Evolutionary conservation across 1,140 invertebrate species (phyloP), one percentile per base, ranked within the genome.

Genomic region (Lepidotrigona ventralis): DNA sequence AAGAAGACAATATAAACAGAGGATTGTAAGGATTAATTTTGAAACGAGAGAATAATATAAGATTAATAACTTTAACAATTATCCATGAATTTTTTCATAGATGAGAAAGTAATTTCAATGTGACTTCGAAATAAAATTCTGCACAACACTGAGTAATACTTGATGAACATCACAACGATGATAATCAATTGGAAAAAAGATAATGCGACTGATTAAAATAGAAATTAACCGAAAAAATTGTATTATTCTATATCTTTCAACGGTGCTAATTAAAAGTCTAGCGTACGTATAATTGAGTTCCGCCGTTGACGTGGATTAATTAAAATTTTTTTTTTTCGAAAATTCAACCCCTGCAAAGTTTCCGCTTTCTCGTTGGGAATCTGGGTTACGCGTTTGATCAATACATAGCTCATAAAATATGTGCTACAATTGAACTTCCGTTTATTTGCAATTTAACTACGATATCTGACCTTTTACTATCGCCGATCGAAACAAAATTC

Each of bases 371-470:
- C 51, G n/a, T 69, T 70, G 9, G 54, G 46, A 60, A 82, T 82
- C 63, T 82, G 26, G 81, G 81, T 82, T 77, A 77, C 74, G 39
- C 26, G 64, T 68, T 60, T 64, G 74, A 82, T 82, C 81, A 60
- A 82, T 82, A 78, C 81, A 21, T 12, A 46, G 39, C 64, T 46
- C 46, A 82, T 78, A 58, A 82, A 82, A 82, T 76, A 75, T 56
- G 73, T 39, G 26, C 39, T 17, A n/a, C 33, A 69, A 77, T 76
- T 15, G 39, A 76, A 77, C 63, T 68, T 51, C n/a, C 33, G 19
- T 69, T 76, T 73, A 46, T 46, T 73, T 33, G 23, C 26, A 21
- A 54, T 71, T 63, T 21, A 81, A 51, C 23, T 19, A 51, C 23
- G 11, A 53, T 33, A 23, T n/a, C 63, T 70, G 17, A 14, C 14